Evolutionary conservation across 2,113 vertebrate genomes (phyloP), one percentile per base, ranked within the genome.

Genomic region (Manacus vitellinus): DNA sequence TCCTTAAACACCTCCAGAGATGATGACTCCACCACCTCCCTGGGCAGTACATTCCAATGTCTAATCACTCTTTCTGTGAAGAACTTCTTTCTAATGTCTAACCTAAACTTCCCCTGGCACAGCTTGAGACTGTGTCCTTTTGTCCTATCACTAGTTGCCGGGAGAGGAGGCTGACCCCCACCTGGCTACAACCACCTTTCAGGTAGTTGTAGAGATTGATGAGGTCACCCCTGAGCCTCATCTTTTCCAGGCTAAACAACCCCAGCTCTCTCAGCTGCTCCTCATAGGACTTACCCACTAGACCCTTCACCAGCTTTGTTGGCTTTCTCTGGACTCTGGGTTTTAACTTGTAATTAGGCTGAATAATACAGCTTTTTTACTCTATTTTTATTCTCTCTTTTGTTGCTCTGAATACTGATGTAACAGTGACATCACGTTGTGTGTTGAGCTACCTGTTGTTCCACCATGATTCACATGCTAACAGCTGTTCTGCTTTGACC

Each of bases 381-480:
- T 68, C 19, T 30, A 10, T 56, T 74, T 74, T 62, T 39, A 51
- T 49, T 62, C 22, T 67, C 52, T 85, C 23, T 66, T 68, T 13
- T 49, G 4, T 24, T 76, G 35, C 15, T 25, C 33, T 28, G 24
- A 73, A 13, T 46, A 8, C 8, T 89, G 25, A 66, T 81, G 67
- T 76, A 80, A 65, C 37, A 59, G 70, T 59, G 83, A 88, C 24
- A 67, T 89, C 77, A 75, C 1, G 0, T 44, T 41, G 16, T 62
- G 24, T 82, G 23, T 76, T 49, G 33, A 92, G 33, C 73, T 94
- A 89, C 85, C 83, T 93, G 76, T 62, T 73, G 41, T 58, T 88
- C 49, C 44, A 22, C 49, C 35, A 4, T 89, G 86, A 94, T 66
- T 95, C 88, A 91, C 14, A 21, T 52, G 21, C 75, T 71, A 67